Conservation (phyloP, 1,140 invertebrate genomes). For the Hermatobates lingyangjiaoensis region DNA sequence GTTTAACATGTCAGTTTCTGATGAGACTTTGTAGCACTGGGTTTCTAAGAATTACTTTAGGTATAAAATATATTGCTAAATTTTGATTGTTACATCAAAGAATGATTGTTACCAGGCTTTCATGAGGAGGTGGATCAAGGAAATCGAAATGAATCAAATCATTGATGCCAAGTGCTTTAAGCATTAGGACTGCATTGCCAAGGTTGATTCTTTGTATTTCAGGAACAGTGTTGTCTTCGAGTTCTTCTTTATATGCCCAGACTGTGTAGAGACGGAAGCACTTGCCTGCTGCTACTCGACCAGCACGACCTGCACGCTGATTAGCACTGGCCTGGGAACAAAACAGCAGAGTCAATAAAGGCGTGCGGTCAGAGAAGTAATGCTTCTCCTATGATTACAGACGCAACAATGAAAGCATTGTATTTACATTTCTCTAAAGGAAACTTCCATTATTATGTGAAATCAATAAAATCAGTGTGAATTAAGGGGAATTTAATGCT, state of each 20-base stretch:
- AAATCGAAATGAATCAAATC: slow-evolving; percentile 98
- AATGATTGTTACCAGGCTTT: slow-evolving; percentile 58
- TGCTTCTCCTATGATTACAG: no score
- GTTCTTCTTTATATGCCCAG: slow-evolving; percentile 93
- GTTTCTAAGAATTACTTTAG: background rate
- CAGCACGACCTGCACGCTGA: slow-evolving; percentile 81
- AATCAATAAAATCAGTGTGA: no score
- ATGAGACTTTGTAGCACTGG: background rate
- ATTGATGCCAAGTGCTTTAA: slow-evolving; percentile 94
- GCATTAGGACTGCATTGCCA: slow-evolving; percentile 87
- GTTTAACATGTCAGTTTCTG: no score
- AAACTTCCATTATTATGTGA: no score
- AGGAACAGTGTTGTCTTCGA: slow-evolving; percentile 94
- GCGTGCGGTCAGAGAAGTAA: no score
- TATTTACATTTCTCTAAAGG: no score
- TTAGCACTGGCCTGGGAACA: slow-evolving; percentile 58
- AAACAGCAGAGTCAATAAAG: no score
- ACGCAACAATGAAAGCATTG: no score
- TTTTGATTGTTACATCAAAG: background rate
- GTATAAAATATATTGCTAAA: background rate
- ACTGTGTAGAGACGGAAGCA: slow-evolving; percentile 94
- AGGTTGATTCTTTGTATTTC: slow-evolving; percentile 97
- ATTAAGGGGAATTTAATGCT: no score
- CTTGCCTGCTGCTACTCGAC: slow-evolving; percentile 85
- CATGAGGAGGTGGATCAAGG: slow-evolving; percentile 92